phyloP scores from a whole-genome alignment of 2,113 vertebrate species.

The Dermatemys mawii region DNA sequence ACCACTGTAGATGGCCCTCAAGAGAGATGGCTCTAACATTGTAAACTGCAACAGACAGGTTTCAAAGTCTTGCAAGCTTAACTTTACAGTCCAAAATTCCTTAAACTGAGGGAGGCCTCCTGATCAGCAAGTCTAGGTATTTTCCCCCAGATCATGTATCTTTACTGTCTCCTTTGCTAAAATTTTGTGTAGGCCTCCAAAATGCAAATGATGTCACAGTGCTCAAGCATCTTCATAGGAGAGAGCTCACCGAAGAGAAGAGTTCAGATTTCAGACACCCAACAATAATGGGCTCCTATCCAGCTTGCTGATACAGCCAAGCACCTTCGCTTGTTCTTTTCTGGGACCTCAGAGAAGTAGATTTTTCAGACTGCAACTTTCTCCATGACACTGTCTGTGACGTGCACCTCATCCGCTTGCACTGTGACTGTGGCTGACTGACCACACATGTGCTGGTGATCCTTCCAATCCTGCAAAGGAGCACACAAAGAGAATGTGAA shows the following conservation, averaged over 20 bases:
- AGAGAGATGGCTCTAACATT: not conserved
- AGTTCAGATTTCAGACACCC: not conserved
- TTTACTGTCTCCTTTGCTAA: not conserved
- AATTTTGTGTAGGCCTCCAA: not conserved
- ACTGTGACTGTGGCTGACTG: slow-evolving; percentile 80
- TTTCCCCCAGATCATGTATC: not conserved
- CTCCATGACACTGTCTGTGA: slow-evolving; percentile 84
- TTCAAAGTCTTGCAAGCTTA: not conserved
- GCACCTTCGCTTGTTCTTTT: accelerated
- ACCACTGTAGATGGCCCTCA: not conserved
- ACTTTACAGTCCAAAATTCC: not conserved
- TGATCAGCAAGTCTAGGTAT: not conserved
- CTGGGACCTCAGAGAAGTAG: not conserved
- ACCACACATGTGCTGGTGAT: slow-evolving; percentile 94
- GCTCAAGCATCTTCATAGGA: slow-evolving; percentile 14
- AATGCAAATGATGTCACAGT: not conserved
- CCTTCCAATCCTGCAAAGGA: slow-evolving; percentile 93
- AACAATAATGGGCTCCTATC: not conserved
- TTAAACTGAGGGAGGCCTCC: not conserved
- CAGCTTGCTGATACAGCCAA: slow-evolving; percentile 40
- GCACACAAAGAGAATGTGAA: not conserved
- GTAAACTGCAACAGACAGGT: not conserved
- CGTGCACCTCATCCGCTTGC: slow-evolving; percentile 85
- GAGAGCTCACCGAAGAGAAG: not conserved
- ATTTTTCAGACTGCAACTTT: slow-evolving; percentile 82